Conservation (phyloP, 2,797 vertebrate species). For the Jordanella pulchra region DNA sequence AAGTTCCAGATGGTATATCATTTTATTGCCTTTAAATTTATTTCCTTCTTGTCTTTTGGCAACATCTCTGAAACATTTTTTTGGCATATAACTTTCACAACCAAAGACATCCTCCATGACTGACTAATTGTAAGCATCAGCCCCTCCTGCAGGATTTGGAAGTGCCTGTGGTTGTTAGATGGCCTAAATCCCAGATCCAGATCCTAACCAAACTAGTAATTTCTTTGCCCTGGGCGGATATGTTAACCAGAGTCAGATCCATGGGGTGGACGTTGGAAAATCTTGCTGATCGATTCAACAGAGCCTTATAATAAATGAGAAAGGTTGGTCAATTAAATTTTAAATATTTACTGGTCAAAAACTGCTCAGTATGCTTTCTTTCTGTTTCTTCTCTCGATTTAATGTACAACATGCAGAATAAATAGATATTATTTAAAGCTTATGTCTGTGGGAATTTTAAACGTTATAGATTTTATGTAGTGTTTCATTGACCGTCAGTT, state of each 20-base stretch:
- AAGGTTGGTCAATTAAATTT: conserved; percentile 9
- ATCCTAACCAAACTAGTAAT: conserved; percentile 56
- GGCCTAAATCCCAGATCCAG: conserved; percentile 55
- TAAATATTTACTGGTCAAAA: conserved; percentile 8
- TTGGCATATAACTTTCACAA: conserved; percentile 25
- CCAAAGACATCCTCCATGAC: conserved; percentile 18
- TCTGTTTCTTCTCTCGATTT: background rate
- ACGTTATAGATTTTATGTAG: conserved; percentile 4
- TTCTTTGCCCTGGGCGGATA: conserved; percentile 34
- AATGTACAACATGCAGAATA: background rate
- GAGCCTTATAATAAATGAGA: conserved; percentile 4
- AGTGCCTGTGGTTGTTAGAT: conserved; percentile 53
- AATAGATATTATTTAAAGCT: background rate
- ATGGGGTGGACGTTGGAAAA: conserved; percentile 21
- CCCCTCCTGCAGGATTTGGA: conserved; percentile 22
- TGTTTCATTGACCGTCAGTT: conserved; percentile 12
- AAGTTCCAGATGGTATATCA: background rate
- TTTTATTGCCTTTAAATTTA: background rate
- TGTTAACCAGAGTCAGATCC: conserved; percentile 25
- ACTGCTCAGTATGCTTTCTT: background rate
- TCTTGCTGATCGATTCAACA: conserved; percentile 12
- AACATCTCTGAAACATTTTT: conserved; percentile 12
- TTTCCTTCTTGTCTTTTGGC: conserved; percentile 12
- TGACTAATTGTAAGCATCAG: conserved; percentile 28
- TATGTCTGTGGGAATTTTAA: conserved; percentile 9